These are phyloP conservation scores for Tenthredo mesomela DNA, from an alignment of 2,888 invertebrate species.

Conservation along the genomic window DNA sequence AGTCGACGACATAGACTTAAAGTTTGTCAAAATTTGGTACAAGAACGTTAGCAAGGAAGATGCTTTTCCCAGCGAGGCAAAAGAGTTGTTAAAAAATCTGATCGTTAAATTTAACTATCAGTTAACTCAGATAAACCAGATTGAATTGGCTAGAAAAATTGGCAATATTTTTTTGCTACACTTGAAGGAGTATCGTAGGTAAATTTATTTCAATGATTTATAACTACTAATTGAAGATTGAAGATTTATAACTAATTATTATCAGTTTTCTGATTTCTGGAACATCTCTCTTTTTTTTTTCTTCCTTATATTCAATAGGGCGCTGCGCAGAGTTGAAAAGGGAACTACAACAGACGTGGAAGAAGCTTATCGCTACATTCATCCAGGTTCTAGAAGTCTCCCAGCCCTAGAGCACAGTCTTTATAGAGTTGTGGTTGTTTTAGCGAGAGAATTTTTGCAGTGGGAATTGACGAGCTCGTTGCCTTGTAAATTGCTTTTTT, in stretches of 20 bases:
- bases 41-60: constrained; percentile 78
- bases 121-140: constrained; percentile 75
- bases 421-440: constrained; percentile 81
- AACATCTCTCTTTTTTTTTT: constrained; percentile 21
- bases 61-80: constrained; percentile 77
- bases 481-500: constrained; percentile 82
- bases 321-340: constrained; percentile 69
- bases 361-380: constrained; percentile 71
- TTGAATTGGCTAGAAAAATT: constrained; percentile 76
- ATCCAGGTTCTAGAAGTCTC: constrained; percentile 70
- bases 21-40: constrained; percentile 79
- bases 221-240: neutral
- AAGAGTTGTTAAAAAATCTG: constrained; percentile 75
- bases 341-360: constrained; percentile 67
- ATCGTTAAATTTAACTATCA: constrained; percentile 75
- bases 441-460: constrained; percentile 82
- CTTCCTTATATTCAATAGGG: constrained; percentile 58
- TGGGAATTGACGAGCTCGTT: constrained; percentile 86
- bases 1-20: constrained; percentile 77
- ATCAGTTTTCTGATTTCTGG: neutral
- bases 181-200: constrained; percentile 83
- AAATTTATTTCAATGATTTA: constrained; percentile 4
- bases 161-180: constrained; percentile 82
- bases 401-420: constrained; percentile 81
- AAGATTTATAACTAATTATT: neutral